Evolutionary conservation across 2,797 vertebrate genomes (phyloP), one percentile per base, ranked within the genome.

Genomic region (Philypnodon macrostomus): DNA sequence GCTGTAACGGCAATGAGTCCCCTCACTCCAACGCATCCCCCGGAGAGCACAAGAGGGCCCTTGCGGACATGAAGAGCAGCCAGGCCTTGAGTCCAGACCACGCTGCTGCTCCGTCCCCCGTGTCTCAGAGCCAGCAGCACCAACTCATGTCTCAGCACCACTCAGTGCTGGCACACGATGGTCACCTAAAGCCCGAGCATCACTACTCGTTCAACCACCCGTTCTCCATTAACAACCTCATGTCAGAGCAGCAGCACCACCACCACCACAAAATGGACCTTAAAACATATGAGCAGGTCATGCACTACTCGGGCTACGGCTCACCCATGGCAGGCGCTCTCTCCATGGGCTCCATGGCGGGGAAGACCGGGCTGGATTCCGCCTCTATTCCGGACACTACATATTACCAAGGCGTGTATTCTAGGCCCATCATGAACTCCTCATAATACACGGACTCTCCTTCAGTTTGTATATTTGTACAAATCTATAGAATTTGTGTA

Each of bases 201-300:
- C 96, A 98, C 88, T 99, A 97, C 74, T 94, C 96, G 58, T 99
- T 99, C 88, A 98, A 99, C 80, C 96, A 98, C 80, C 96, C 96
- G 0, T 98, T 98, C 91, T 98, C 96, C 81, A 98, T 98, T 81
- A 98, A 95, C 60, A 98, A 98, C 85, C 91, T 98, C 79, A 98
- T 98, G 96, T 98, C 96, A 6, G 97, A 95, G 13, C 92, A 96
- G 65, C 96, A 98, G 80, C 96, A 98, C 81, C 95, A 95, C 64
- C 95, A 94, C n/a, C n/a, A n/a, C 81, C 95, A 94, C 81, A 98
- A 98, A 95, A 97, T 98, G 94, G 95, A 98, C 94, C 90, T 97
- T 82, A 98, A 98, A 85, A 92, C 96, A 66, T 98, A 98, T 10
- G 96, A 98, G 87, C 96, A 98, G 90, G 95, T 96, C 86, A 96